A percentile compares a stretch with the other conserved stretches of the same genome.
These are phyloP conservation scores for Pycnonotus jocosus DNA, from an alignment of 2,113 vertebrate genomes.

Conservation along the genomic window DNA sequence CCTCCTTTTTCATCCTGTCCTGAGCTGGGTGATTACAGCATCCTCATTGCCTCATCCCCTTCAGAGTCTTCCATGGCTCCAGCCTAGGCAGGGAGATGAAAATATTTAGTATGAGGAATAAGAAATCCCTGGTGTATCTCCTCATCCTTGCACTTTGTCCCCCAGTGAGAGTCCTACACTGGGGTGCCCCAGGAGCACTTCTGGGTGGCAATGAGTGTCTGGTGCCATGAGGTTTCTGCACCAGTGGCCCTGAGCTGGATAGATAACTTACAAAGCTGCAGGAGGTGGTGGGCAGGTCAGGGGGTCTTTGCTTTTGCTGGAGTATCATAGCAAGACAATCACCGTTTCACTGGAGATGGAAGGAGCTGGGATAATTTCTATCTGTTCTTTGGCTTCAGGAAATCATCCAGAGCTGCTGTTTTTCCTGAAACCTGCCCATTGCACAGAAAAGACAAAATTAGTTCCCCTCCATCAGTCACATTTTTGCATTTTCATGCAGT, in stretches of 20 bases:
- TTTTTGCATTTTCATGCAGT: not conserved
- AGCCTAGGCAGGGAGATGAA: not conserved
- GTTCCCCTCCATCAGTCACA: not conserved
- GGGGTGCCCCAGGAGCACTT: not conserved
- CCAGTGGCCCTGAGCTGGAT: not conserved
- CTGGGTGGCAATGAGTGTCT: not conserved
- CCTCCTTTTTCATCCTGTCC: not conserved
- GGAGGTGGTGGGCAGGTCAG: not conserved
- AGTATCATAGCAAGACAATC: not conserved
- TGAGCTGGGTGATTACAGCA: not conserved
- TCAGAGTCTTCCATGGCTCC: not conserved
- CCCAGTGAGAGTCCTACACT: not conserved
- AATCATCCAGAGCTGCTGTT: not conserved
- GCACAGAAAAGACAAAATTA: not conserved
- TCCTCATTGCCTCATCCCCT: not conserved
- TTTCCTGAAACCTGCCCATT: not conserved
- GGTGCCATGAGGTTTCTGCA: not conserved
- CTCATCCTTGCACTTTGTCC: not conserved
- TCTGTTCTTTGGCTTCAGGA: not conserved
- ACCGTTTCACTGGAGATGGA: not conserved
- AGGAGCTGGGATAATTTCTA: not conserved
- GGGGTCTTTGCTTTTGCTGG: not conserved
- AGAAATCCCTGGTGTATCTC: not conserved
- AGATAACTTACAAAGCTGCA: not conserved
- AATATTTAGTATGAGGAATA: not conserved